Percentiles rank a stretch among this genome's conserved stretches.
Evolutionary conservation across 2,113 vertebrate species (phyloP).

Genomic region (Plecotus auritus): DNA sequence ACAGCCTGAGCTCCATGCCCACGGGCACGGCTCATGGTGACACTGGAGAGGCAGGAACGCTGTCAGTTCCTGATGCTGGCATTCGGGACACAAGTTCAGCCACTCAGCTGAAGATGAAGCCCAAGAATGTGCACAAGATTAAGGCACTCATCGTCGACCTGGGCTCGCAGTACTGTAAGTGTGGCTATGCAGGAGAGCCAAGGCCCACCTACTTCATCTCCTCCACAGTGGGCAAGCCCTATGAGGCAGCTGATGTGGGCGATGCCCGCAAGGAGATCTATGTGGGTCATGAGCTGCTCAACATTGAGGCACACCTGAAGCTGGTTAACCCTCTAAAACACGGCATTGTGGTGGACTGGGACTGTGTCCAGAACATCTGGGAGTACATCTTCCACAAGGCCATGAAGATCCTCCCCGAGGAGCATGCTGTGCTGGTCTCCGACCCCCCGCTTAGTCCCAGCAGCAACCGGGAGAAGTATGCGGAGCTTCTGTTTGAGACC

Average conservation of each 20-base stretch:
- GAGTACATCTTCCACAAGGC: slow-evolving; percentile 71
- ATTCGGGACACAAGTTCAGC: background rate
- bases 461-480: slow-evolving; percentile 67
- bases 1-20: slow-evolving; percentile 30
- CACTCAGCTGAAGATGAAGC: slow-evolving; percentile 39
- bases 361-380: slow-evolving; percentile 74
- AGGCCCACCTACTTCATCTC: slow-evolving; percentile 74
- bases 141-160: slow-evolving; percentile 72
- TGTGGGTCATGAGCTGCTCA: slow-evolving; percentile 68
- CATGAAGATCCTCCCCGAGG: slow-evolving; percentile 67
- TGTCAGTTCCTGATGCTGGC: background rate
- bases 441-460: slow-evolving; percentile 70
- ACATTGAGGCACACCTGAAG: slow-evolving; percentile 29
- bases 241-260: background rate
- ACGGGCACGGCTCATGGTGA: slow-evolving; percentile 56
- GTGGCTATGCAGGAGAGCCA: slow-evolving; percentile 60
- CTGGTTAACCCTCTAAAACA: slow-evolving; percentile 65
- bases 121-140: slow-evolving; percentile 57
- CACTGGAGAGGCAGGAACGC: slow-evolving; percentile 17
- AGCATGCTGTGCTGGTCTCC: slow-evolving; percentile 70
- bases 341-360: slow-evolving; percentile 74
- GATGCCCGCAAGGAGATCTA: slow-evolving; percentile 61
- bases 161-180: slow-evolving; percentile 76
- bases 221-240: slow-evolving; percentile 60
- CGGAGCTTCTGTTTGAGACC: slow-evolving; percentile 73